A percentile compares a stretch with the other conserved stretches of the same genome.
Evolutionary conservation across 1,140 invertebrate genomes (phyloP).

Genomic region (Halictus rubicundus): DNA sequence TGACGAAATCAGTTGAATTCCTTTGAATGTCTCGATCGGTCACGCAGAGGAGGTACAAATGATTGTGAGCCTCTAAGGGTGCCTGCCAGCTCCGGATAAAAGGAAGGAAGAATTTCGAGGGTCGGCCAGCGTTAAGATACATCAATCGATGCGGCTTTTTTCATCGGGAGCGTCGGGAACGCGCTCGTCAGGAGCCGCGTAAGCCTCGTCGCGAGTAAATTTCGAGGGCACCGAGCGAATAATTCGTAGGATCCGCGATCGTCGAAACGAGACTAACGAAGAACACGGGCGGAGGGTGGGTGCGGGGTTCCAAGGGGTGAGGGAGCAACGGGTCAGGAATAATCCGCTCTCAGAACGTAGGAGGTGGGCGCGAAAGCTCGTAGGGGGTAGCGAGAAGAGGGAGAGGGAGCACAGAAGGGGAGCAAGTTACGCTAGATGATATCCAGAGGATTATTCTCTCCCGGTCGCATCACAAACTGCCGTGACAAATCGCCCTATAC

Average conservation of each 20-base stretch:
- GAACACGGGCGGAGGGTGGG: slow-evolving; percentile 48
- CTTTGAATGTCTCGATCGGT: no score
- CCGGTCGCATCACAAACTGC: slow-evolving; percentile 74
- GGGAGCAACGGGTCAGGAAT: slow-evolving; percentile 49
- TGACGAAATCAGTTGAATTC: no score
- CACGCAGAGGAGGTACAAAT: no score
- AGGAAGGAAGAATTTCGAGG: no score
- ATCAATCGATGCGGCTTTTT: background rate
- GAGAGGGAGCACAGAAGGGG: slow-evolving; percentile 34
- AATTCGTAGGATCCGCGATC: slow-evolving; percentile 41
- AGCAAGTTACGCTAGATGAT: slow-evolving; percentile 68
- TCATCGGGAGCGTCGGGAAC: background rate
- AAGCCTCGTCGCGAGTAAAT: slow-evolving; percentile 20
- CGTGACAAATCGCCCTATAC: slow-evolving; percentile 75
- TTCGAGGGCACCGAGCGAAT: slow-evolving; percentile 23
- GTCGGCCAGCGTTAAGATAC: background rate
- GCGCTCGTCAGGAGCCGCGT: background rate
- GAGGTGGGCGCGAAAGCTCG: slow-evolving; percentile 42
- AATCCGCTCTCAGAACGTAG: slow-evolving; percentile 62
- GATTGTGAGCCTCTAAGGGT: no score
- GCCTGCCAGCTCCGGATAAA: no score
- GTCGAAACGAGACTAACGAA: slow-evolving; percentile 59
- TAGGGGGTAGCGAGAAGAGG: slow-evolving; percentile 10
- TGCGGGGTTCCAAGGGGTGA: background rate
- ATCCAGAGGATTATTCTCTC: slow-evolving; percentile 76